Percentiles rank a stretch among this genome's conserved stretches.
phyloP scores from a whole-genome alignment of 2,113 vertebrate species.

The Hypomesus transpacificus region DNA sequence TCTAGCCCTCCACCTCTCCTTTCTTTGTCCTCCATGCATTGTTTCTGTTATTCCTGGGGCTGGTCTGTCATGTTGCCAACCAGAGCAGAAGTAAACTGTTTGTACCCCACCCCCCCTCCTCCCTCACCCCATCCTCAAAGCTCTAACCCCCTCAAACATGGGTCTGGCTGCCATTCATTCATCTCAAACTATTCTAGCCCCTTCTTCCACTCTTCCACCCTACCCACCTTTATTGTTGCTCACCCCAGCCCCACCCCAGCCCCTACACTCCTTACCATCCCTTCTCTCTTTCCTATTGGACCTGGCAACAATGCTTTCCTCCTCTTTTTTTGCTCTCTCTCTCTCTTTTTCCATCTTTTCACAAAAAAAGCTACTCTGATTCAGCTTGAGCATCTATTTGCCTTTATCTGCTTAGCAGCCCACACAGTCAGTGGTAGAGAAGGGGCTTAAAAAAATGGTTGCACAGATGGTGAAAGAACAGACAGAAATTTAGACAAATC shows the following conservation, averaged over 20 bases:
- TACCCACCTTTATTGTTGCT: background rate
- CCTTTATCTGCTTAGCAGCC: background rate
- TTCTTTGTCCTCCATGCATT: constrained; percentile 25
- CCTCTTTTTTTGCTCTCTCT: background rate
- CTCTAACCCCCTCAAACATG: background rate
- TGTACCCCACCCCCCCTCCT: constrained; percentile 25
- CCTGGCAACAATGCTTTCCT: background rate
- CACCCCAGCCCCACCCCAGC: background rate
- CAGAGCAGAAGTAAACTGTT: constrained; percentile 63
- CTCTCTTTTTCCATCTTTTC: background rate
- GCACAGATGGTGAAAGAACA: background rate
- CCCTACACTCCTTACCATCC: background rate
- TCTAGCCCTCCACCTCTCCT: constrained; percentile 17
- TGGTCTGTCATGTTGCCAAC: constrained; percentile 44
- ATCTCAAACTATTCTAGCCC: background rate
- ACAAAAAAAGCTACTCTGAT: background rate
- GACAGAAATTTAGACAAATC: background rate
- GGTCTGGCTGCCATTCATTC: background rate
- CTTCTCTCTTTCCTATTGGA: background rate
- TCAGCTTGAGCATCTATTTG: background rate
- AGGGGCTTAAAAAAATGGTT: background rate
- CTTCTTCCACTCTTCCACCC: background rate
- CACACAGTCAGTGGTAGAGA: background rate
- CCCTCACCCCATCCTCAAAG: constrained; percentile 4
- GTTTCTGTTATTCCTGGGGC: constrained; percentile 36